Evolutionary conservation across 35 echinoderm and acorn worm genomes (phyloP).

Genomic region (Lytechinus variegatus): DNA sequence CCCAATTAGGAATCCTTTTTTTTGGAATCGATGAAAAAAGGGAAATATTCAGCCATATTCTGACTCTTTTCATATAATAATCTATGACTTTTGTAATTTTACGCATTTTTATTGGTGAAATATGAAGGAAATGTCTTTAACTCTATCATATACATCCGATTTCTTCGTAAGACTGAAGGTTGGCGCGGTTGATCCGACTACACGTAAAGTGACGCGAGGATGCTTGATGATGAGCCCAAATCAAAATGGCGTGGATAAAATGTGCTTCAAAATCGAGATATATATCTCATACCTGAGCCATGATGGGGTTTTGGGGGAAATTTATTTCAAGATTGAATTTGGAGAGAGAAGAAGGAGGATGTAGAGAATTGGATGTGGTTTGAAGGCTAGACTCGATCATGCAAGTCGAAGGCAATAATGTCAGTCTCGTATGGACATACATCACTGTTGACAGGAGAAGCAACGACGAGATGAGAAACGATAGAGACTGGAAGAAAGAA

Average conservation of each 20-base stretch:
- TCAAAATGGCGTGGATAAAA: not conserved
- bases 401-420: slow-evolving; percentile 29
- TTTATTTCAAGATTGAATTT: not conserved
- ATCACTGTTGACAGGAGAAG: slow-evolving; percentile 5
- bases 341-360: not conserved
- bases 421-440: not conserved
- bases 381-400: slow-evolving; percentile 27
- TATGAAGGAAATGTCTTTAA: too few species aligned
- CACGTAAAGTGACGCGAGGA: not conserved
- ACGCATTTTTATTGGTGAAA: too few species aligned
- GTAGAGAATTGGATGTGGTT: not conserved
- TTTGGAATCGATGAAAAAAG: too few species aligned
- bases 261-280: not conserved
- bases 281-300: not conserved
- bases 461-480: not conserved
- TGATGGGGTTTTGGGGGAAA: not conserved
- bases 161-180: too few species aligned
- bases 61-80: too few species aligned
- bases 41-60: too few species aligned
- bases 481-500: not conserved
- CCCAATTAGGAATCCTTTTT: too few species aligned
- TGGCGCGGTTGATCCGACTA: not conserved
- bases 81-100: too few species aligned
- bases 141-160: too few species aligned
- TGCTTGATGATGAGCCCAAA: not conserved